These are phyloP conservation scores for Meteorus cinctellus DNA, from an alignment of 2,888 invertebrate genomes.

Conservation along the genomic window DNA sequence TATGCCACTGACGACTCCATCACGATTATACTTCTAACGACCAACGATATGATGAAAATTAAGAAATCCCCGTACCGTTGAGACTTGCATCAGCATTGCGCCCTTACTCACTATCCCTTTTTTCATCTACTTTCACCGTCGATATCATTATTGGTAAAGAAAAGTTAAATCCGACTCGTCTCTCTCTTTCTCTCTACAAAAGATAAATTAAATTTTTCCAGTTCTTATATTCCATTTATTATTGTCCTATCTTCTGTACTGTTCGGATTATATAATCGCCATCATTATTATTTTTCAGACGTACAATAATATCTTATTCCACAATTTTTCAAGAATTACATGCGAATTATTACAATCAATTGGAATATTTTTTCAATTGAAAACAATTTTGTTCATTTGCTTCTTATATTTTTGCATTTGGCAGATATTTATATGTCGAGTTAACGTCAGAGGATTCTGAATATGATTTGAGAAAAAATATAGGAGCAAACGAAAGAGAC, in stretches of 20 bases:
- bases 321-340: constrained; percentile 8
- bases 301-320: not conserved
- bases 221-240: constrained; percentile 22
- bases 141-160: constrained; percentile 13
- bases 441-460: not conserved
- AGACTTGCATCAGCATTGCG: constrained; percentile 5
- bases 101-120: not conserved
- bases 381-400: too few relatives aligned
- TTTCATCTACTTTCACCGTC: not conserved
- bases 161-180: constrained; percentile 12
- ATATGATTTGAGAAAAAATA: not conserved
- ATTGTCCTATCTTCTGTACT: not conserved
- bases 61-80: constrained; percentile 12
- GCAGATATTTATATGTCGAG: too few relatives aligned
- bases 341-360: not conserved
- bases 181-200: not conserved
- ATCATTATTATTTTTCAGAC: constrained; percentile 17
- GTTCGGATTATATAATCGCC: not conserved
- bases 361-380: too few relatives aligned
- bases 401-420: too few relatives aligned
- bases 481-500: not conserved
- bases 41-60: not conserved
- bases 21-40: not conserved
- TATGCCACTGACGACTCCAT: not conserved
- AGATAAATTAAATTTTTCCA: constrained; percentile 32